Evolutionary conservation across 1,140 invertebrate species (phyloP), one percentile per base, ranked within the genome.

Genomic region (Drosophila paulistorum): DNA sequence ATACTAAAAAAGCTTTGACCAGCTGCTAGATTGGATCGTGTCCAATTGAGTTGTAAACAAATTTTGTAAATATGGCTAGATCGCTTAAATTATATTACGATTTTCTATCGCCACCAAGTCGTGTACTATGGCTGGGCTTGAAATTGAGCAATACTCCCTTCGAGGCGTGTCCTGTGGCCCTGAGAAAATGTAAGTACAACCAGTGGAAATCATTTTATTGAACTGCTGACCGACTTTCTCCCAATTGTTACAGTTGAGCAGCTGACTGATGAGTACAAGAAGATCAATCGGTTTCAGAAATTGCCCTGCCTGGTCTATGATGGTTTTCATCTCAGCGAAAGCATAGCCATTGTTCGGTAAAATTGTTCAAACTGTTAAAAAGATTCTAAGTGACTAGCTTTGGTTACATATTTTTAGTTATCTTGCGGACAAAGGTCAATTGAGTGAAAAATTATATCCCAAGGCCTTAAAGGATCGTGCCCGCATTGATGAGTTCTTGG

Each of bases 401-500:
- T 30, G 6, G 7, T 30, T 30, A 30, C 6, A 59, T 58, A 60
- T 3, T 13, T 7, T 30, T 30, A 91, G 90, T 54, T 91, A 91
- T 66, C 74, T 91, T 7, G 35, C 77, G 7, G 76, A 89, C 63
- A 91, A 85, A 57, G 84, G 81, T 62, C 65, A 78, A 48, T 80
- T 96, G 1, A 78, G 93, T 23, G 94, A 95, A 67, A 92, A 95
- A 60, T 95, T 95, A 93, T 98, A 96, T 92, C 96, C 97, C 0
- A 93, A 93, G 66, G 94, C 96, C 48, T 92, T 92, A 2, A 92
- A 95, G 79, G 71, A 90, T n/a, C 94, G 95, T 86, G 96, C 96
- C 0, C 93, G 93, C 69, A 94, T 98, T 3, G 96, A 98, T 85
- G 96, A 98, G 91, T 98, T 95, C 79, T 91, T 97, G 51, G 95